Percentiles rank a stretch among this genome's conserved stretches.
Conservation (phyloP, 2,888 invertebrate species). For the Patella ulyssiponensis region DNA sequence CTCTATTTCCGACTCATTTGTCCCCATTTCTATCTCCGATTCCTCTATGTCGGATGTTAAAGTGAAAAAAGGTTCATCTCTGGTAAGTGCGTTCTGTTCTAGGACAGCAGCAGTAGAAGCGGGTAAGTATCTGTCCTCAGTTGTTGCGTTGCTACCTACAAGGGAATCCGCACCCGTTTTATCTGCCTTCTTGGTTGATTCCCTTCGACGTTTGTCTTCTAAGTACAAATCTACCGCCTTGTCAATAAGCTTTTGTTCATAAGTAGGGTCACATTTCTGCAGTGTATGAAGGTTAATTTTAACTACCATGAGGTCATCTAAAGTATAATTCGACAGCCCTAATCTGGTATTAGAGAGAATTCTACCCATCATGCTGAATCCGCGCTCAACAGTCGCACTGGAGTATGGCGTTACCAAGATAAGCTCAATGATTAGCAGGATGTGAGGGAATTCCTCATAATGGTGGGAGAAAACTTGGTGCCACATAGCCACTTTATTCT, state of each 20-base stretch:
- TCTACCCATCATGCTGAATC: background rate
- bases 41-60: no score
- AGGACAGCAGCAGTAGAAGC: no score
- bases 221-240: background rate
- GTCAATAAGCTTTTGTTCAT: background rate
- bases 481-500: background rate
- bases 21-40: no score
- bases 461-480: background rate
- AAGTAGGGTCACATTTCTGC: background rate
- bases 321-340: background rate
- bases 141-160: no score
- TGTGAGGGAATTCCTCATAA: background rate
- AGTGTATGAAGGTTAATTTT: background rate
- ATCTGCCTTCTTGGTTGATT: background rate
- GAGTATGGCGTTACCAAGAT: background rate
- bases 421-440: background rate
- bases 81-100: no score
- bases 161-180: no score
- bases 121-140: no score
- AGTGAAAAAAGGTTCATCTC: no score
- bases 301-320: background rate
- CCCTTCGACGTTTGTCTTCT: background rate
- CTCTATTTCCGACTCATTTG: no score
- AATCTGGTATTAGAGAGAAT: background rate
- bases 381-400: conserved; percentile 3